phyloP scores from a whole-genome alignment of 1,140 invertebrate species.

The Microplitis mediator region DNA sequence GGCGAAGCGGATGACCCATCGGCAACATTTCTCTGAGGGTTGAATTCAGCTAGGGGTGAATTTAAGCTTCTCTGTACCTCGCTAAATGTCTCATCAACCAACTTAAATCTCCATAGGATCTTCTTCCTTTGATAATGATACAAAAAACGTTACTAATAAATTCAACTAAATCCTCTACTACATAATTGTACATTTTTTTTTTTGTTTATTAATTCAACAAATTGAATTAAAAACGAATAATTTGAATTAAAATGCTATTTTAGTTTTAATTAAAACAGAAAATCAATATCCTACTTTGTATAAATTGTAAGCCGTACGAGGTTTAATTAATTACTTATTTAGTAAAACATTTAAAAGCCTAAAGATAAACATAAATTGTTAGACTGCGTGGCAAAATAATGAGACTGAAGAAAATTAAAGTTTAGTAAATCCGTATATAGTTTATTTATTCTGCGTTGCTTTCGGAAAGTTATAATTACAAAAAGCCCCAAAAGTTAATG shows the following conservation, averaged over 20 bases:
- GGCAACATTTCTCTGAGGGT: not conserved
- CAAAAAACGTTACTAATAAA: not conserved
- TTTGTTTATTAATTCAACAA: too few relatives aligned
- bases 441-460: not conserved
- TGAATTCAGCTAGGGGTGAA: not conserved
- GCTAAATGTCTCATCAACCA: not conserved
- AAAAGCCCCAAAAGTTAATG: slow-evolving; percentile 1
- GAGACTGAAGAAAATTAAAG: not conserved
- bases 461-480: slow-evolving; percentile 1
- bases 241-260: too few relatives aligned
- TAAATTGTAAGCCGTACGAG: too few relatives aligned
- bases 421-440: not conserved
- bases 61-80: slow-evolving; percentile 3
- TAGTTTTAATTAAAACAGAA: too few relatives aligned
- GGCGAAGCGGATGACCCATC: too few relatives aligned
- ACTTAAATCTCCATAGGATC: not conserved
- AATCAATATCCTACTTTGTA: too few relatives aligned
- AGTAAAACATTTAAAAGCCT: too few relatives aligned
- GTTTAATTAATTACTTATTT: too few relatives aligned
- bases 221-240: too few relatives aligned
- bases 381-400: not conserved
- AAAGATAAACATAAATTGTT: too few relatives aligned
- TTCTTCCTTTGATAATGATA: not conserved
- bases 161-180: not conserved
- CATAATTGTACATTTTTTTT: too few relatives aligned